Percentiles rank a stretch among this genome's conserved stretches.
phyloP scores from a whole-genome alignment of 2,888 invertebrate species.

The Harpalus rufipes region DNA sequence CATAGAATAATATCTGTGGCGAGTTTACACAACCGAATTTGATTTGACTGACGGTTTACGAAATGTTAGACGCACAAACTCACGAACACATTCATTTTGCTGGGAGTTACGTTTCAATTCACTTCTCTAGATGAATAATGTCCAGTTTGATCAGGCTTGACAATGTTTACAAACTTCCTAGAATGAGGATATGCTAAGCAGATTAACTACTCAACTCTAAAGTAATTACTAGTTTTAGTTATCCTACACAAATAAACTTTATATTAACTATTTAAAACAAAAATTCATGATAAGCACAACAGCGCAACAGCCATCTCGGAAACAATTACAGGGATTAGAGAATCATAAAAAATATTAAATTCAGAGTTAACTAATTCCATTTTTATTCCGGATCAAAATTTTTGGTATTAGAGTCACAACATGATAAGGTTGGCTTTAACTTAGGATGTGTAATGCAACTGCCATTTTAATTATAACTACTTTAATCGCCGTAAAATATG shows the following conservation, averaged over 20 bases:
- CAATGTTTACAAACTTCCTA: constrained; percentile 1
- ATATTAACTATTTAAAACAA: neutral
- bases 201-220: neutral
- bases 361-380: too few relatives aligned
- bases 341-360: too few relatives aligned
- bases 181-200: neutral
- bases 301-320: too few relatives aligned
- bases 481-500: too few relatives aligned
- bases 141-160: constrained; percentile 7
- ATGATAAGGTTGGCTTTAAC: too few relatives aligned
- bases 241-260: neutral
- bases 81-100: neutral
- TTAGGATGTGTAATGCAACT: too few relatives aligned
- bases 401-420: too few relatives aligned
- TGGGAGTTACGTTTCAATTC: neutral
- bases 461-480: too few relatives aligned
- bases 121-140: constrained; percentile 21
- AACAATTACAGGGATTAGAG: too few relatives aligned
- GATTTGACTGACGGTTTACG: constrained; percentile 39
- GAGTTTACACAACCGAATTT: constrained; percentile 31
- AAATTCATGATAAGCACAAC: neutral
- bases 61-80: constrained; percentile 3
- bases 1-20: constrained; percentile 21
- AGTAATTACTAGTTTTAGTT: neutral
- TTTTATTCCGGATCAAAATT: too few relatives aligned